phyloP scores from a whole-genome alignment of 2,113 vertebrate genomes.

The Engraulis encrasicolus region DNA sequence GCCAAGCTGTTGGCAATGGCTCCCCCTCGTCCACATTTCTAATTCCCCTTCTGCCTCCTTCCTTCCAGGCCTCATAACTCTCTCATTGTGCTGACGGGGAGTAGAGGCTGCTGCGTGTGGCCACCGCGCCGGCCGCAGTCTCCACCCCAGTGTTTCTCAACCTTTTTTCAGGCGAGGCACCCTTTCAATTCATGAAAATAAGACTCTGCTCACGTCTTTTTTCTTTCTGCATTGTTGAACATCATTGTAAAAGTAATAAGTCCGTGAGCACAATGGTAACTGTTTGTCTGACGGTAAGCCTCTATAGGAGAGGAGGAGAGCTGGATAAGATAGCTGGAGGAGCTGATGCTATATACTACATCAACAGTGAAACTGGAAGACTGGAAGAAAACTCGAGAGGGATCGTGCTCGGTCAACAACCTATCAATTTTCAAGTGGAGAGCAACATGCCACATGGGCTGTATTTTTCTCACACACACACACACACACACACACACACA shows the following conservation, averaged over 20 bases:
- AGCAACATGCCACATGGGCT: slow-evolving; percentile 50
- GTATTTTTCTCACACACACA: slow-evolving; percentile 54
- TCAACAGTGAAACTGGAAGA: background rate
- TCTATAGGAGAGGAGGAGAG: background rate
- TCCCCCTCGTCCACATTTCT: background rate
- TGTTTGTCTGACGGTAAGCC: background rate
- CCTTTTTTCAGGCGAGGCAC: no score
- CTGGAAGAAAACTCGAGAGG: background rate
- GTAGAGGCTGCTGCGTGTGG: background rate
- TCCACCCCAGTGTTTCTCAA: background rate
- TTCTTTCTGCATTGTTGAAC: background rate
- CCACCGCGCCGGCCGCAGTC: background rate
- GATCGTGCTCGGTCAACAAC: slow-evolving; percentile 48
- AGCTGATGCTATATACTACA: background rate
- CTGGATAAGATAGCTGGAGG: background rate
- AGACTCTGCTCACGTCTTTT: no score
- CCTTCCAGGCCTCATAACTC: background rate
- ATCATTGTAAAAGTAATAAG: background rate
- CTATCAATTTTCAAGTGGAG: slow-evolving; percentile 24
- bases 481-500: no score
- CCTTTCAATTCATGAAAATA: no score
- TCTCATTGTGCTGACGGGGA: slow-evolving; percentile 5
- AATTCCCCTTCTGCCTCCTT: background rate
- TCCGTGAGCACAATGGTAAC: background rate
- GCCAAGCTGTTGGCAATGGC: background rate